A percentile compares a stretch with the other conserved stretches of the same genome.
These are phyloP conservation scores for Peucedramus taeniatus DNA, from an alignment of 2,113 vertebrate genomes.

Conservation along the genomic window DNA sequence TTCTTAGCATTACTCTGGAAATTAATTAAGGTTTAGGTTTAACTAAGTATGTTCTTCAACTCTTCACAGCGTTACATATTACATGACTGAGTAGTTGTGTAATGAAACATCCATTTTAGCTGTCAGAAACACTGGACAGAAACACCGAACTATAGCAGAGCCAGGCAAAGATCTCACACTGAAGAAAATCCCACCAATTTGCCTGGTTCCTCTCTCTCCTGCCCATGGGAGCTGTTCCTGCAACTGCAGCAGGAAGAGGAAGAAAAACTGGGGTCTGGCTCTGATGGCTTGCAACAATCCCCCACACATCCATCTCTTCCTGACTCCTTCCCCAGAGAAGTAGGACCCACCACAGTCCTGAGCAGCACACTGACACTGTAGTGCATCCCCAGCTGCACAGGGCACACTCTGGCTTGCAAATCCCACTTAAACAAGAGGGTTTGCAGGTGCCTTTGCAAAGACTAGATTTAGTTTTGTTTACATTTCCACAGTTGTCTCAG, in stretches of 20 bases:
- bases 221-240: neutral
- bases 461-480: neutral
- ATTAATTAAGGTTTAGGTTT: neutral
- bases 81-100: neutral
- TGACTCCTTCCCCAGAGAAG: neutral
- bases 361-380: neutral
- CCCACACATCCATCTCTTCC: neutral
- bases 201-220: neutral
- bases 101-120: neutral
- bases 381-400: neutral
- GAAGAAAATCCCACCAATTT: neutral
- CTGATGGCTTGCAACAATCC: neutral
- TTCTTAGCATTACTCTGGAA: neutral
- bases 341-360: neutral
- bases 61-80: neutral
- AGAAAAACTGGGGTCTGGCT: neutral
- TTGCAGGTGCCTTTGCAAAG: neutral
- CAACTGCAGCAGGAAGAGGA: neutral
- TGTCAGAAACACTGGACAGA: neutral
- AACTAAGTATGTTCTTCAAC: neutral
- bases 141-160: neutral
- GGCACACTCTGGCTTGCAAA: neutral
- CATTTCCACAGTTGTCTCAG: neutral
- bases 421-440: neutral
- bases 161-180: neutral